Evolutionary conservation across 2,888 invertebrate species (phyloP).

Genomic region (Melanostoma scalare): DNA sequence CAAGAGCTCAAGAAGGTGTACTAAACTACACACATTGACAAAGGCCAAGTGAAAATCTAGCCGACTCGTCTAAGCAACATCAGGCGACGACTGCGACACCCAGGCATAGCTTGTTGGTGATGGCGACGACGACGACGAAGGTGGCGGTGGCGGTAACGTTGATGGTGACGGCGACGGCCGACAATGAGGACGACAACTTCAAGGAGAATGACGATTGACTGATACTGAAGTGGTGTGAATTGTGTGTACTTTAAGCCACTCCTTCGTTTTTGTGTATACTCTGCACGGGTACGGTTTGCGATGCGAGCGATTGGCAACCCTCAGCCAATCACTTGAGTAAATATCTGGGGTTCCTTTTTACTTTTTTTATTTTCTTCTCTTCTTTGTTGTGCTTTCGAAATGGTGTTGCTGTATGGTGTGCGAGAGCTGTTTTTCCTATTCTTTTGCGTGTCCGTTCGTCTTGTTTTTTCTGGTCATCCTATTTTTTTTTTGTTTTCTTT

Average conservation of each 20-base stretch:
- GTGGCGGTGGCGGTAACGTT: conserved; percentile 41
- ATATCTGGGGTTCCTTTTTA: conserved; percentile 75
- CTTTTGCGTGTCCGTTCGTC: conserved; percentile 64
- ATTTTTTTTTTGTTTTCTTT: conserved; percentile 21
- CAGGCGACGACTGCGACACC: conserved; percentile 61
- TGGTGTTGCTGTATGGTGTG: conserved; percentile 71
- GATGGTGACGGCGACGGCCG: conserved; percentile 50
- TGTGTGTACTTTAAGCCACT: conserved; percentile 82
- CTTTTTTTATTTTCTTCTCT: conserved; percentile 58
- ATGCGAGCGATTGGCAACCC: conserved; percentile 79
- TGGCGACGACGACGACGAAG: conserved; percentile 17
- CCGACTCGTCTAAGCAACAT: conserved; percentile 54
- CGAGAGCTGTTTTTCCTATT: conserved; percentile 44
- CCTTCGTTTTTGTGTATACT: conserved; percentile 76
- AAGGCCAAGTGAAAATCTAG: conserved; percentile 60
- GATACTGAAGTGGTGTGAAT: conserved; percentile 79
- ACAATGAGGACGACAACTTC: conserved; percentile 15
- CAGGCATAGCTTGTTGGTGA: conserved; percentile 29
- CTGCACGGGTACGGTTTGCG: conserved; percentile 77
- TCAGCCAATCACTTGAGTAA: conserved; percentile 82
- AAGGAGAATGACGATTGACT: conserved; percentile 68
- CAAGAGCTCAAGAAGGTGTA: conserved; percentile 51
- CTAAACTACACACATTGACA: conserved; percentile 54
- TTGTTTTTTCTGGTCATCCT: conserved; percentile 36
- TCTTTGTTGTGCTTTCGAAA: conserved; percentile 57